Evolutionary conservation across 2,113 vertebrate species (phyloP).

Genomic region (Nyctereutes procyonoides): DNA sequence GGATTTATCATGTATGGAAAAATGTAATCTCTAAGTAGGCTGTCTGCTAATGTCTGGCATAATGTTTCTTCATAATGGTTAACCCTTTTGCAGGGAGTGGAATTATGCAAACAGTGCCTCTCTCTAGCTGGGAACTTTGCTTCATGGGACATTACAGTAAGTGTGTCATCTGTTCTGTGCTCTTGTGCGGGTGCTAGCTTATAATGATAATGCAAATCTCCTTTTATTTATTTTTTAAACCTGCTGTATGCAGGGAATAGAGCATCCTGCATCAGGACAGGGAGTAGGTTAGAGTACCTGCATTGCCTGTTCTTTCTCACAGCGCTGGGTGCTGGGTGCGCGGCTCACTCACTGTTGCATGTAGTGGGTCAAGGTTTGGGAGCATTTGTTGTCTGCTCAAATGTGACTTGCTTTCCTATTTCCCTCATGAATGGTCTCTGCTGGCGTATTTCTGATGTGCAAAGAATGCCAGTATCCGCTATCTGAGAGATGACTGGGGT

Average conservation of each 20-base stretch:
- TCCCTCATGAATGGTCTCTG: conserved; percentile 91
- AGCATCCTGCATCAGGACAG: conserved; percentile 83
- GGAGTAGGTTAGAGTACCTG: conserved; percentile 85
- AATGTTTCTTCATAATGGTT: conserved; percentile 91
- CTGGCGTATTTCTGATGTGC: conserved; percentile 91
- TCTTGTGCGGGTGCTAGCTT: conserved; percentile 89
- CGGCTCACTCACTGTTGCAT: conserved; percentile 88
- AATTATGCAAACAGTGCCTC: conserved; percentile 89
- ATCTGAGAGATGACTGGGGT: conserved; percentile 89
- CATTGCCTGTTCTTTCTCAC: conserved; percentile 83
- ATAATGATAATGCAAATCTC: conserved; percentile 89
- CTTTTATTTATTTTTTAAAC: conserved; percentile 85
- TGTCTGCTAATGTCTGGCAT: conserved; percentile 92
- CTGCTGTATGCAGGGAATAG: conserved; percentile 84
- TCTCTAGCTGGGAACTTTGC: conserved; percentile 96
- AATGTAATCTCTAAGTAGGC: conserved; percentile 91
- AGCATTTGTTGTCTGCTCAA: conserved; percentile 89
- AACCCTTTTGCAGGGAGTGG: conserved; percentile 91
- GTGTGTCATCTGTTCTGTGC: conserved; percentile 96
- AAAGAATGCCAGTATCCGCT: conserved; percentile 89
- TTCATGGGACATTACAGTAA: conserved; percentile 99
- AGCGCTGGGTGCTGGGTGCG: conserved; percentile 86
- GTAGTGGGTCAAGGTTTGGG: conserved; percentile 89
- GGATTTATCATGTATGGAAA: conserved; percentile 93
- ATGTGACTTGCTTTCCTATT: conserved; percentile 91